phyloP scores from a whole-genome alignment of 1,140 invertebrate genomes.

The Pseudomyrmex cubaensis region DNA sequence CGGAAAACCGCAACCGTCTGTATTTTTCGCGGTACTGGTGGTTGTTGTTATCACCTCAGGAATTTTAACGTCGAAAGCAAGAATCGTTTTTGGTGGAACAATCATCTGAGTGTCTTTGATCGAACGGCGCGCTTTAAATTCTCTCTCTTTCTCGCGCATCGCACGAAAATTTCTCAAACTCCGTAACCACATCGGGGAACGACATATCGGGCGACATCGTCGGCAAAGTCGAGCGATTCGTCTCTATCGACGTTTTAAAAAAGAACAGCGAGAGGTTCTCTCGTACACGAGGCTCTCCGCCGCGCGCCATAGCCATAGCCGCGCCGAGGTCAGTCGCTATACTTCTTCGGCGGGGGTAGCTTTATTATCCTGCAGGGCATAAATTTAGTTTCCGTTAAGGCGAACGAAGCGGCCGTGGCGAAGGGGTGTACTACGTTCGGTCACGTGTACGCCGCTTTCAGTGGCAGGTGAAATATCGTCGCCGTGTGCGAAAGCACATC shows the following conservation, averaged over 20 bases:
- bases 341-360: conserved; percentile 49
- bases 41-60: too few species aligned
- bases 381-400: conserved; percentile 57
- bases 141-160: neutral
- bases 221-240: conserved; percentile 39
- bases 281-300: conserved; percentile 14
- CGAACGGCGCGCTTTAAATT: too few species aligned
- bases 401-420: too few species aligned
- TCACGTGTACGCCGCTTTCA: conserved; percentile 35
- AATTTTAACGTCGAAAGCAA: too few species aligned
- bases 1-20: too few species aligned
- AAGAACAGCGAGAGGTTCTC: conserved; percentile 8
- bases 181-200: conserved; percentile 12
- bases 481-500: conserved; percentile 25
- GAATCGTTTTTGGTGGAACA: too few species aligned
- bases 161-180: too few species aligned
- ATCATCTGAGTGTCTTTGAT: too few species aligned
- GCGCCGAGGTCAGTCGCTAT: conserved; percentile 41
- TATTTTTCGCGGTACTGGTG: too few species aligned
- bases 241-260: conserved; percentile 55
- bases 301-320: neutral
- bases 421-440: neutral
- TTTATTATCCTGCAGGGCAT: conserved; percentile 66
- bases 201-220: conserved; percentile 31
- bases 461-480: conserved; percentile 58